These are phyloP conservation scores for Drosophila teissieri DNA, from an alignment of 1,140 invertebrate genomes.

Conservation along the genomic window DNA sequence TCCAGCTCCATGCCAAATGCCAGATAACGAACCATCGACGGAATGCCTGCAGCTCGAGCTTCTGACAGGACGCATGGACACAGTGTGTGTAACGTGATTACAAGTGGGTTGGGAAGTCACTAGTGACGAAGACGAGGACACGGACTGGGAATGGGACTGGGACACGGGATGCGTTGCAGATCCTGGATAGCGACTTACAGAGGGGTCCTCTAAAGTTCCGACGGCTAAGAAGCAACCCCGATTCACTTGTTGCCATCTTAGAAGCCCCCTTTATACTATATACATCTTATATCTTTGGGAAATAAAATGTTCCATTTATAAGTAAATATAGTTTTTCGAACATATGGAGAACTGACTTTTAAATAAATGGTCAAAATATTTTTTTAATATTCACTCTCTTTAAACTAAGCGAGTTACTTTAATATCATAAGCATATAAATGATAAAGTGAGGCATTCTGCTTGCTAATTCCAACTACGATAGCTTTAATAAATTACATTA, in stretches of 20 bases:
- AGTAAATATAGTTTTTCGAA: background rate
- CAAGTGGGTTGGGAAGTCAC: slow-evolving; percentile 14
- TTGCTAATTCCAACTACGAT: too few relatives aligned
- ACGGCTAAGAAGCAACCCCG: background rate
- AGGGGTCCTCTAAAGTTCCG: background rate
- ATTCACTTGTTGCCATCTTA: background rate
- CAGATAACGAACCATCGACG: slow-evolving; percentile 63
- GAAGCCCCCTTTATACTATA: background rate
- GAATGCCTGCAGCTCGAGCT: slow-evolving; percentile 59
- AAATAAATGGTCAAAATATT: too few relatives aligned
- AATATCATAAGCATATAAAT: too few relatives aligned
- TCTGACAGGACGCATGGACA: slow-evolving; percentile 39
- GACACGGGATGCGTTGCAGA: background rate
- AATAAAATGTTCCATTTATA: too few relatives aligned
- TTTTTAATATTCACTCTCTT: too few relatives aligned
- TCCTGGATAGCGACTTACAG: background rate
- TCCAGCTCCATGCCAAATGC: slow-evolving; percentile 63
- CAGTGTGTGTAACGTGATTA: slow-evolving; percentile 47
- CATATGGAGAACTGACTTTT: background rate
- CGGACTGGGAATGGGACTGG: too few relatives aligned
- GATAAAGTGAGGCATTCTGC: too few relatives aligned
- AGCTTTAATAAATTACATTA: too few relatives aligned
- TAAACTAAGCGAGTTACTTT: too few relatives aligned
- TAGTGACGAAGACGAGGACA: background rate
- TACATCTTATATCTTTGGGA: too few relatives aligned